Base-by-base conservation (phyloP, 2,888 invertebrate species). In the Callinectes sapidus region DNA sequence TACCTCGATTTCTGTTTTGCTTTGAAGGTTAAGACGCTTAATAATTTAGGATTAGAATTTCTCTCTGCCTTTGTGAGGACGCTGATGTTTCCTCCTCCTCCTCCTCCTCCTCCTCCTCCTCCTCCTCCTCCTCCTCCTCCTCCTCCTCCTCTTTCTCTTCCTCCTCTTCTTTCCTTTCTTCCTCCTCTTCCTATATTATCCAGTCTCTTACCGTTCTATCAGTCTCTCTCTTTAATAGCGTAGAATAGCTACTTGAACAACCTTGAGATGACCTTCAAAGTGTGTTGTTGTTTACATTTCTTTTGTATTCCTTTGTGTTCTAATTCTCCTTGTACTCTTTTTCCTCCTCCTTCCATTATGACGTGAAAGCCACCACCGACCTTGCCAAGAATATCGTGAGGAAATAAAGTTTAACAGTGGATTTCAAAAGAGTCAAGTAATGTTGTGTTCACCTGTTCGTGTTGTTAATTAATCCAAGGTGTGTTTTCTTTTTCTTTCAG, bases 101-200 rank as follows among this genome's bases (percentile, higher is more conserved):
- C 61, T 61, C 61, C 61, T 61, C 61, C 61, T 61, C 61, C 61
- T 61, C 61, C 61, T 61, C 61, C 61, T 61, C 61, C 61, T 61
- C 61, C 61, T 61, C 61, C 61, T 61, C 61, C 61, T 61, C 16
- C 61, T 61, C 61, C 61, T 23, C 23, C 23, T 23, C 61, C 61
- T 61, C 61, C 61, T 61, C 61, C 61, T 61, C 61, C 61, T 61
- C 18, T 5, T 61, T 18, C 23, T 23, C 23, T 1, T 23, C 61
- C 5, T 23, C 61, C 23, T 18, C 61, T 23, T 61, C 61, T 14
- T 61, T 23, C 23, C 23, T 3, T 14, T 61, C 61, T 3, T 61
- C 61, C 61, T 61, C 61, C 61, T 61, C 61, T 3, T 61, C 61
- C 5, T 61, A 61, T 61, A 61, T 5, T 23, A 18, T 61, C 23